These are phyloP conservation scores for Chrysomela aeneicollis DNA, from an alignment of 2,888 invertebrate species.

Conservation along the genomic window DNA sequence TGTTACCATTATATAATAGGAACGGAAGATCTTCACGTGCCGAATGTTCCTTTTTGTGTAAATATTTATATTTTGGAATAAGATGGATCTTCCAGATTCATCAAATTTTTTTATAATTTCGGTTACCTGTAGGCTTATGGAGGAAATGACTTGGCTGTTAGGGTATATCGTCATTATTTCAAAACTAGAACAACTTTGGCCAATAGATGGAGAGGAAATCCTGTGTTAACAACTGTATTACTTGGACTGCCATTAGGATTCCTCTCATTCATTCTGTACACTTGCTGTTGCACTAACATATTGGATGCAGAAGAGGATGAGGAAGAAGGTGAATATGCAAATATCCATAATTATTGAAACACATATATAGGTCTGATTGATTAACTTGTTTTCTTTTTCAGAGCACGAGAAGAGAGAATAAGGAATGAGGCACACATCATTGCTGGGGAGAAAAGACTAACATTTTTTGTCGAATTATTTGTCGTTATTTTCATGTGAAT, in stretches of 20 bases:
- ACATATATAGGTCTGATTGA: not conserved
- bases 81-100: too few relatives aligned
- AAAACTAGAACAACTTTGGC: conserved; percentile 80
- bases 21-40: too few relatives aligned
- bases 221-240: conserved; percentile 90
- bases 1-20: not conserved
- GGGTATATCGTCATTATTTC: conserved; percentile 81
- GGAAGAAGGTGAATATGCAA: conserved; percentile 60
- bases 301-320: conserved; percentile 90
- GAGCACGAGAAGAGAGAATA: conserved; percentile 64
- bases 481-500: too few relatives aligned
- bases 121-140: conserved; percentile 73
- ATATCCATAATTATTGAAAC: not conserved
- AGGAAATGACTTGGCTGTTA: conserved; percentile 80
- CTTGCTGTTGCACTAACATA: conserved; percentile 95
- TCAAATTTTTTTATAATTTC: too few relatives aligned
- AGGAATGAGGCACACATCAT: conserved; percentile 53
- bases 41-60: too few relatives aligned
- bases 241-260: conserved; percentile 96
- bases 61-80: too few relatives aligned
- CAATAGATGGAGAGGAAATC: conserved; percentile 94
- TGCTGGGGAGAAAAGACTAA: not conserved
- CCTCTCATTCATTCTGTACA: conserved; percentile 92
- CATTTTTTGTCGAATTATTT: not conserved
- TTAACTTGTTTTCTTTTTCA: conserved; percentile 40